phyloP scores from a whole-genome alignment of 2,888 invertebrate species.

The Galeruca laticollis region DNA sequence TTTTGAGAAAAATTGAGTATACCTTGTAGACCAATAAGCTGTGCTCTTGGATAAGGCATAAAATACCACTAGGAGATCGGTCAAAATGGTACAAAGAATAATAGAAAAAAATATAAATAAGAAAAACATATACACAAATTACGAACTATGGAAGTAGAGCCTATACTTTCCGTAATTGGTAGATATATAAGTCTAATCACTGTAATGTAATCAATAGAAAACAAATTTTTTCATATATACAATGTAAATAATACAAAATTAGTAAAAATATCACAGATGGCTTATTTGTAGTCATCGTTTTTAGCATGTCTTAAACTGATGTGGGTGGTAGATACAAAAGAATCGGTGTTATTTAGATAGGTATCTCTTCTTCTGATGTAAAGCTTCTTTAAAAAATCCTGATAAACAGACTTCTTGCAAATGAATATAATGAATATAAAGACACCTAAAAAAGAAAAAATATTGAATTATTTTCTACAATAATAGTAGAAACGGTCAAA shows the following conservation, averaged over 20 bases:
- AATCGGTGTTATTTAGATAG: conserved; percentile 26
- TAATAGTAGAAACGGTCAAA: not conserved
- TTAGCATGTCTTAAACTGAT: conserved; percentile 31
- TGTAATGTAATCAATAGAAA: too few relatives aligned
- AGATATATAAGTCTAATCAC: too few relatives aligned
- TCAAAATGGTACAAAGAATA: too few relatives aligned
- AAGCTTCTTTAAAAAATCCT: conserved; percentile 34
- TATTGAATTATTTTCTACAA: not conserved
- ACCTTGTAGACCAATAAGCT: too few relatives aligned
- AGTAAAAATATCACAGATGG: conserved; percentile 14
- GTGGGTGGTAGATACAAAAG: conserved; percentile 37
- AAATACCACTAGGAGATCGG: too few relatives aligned
- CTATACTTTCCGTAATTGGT: too few relatives aligned
- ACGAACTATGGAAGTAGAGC: too few relatives aligned
- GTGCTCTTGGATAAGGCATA: too few relatives aligned
- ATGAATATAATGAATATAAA: conserved; percentile 54
- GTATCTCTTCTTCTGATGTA: conserved; percentile 29
- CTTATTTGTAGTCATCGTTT: conserved; percentile 15
- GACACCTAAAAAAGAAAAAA: conserved; percentile 46
- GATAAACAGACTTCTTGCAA: conserved; percentile 49
- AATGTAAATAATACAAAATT: not conserved
- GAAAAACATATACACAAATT: too few relatives aligned
- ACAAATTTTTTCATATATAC: too few relatives aligned
- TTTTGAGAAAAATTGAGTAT: too few relatives aligned
- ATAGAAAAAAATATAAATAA: too few relatives aligned